phyloP scores from a whole-genome alignment of 1,140 invertebrate genomes.

The Parapsyche elsis region DNA sequence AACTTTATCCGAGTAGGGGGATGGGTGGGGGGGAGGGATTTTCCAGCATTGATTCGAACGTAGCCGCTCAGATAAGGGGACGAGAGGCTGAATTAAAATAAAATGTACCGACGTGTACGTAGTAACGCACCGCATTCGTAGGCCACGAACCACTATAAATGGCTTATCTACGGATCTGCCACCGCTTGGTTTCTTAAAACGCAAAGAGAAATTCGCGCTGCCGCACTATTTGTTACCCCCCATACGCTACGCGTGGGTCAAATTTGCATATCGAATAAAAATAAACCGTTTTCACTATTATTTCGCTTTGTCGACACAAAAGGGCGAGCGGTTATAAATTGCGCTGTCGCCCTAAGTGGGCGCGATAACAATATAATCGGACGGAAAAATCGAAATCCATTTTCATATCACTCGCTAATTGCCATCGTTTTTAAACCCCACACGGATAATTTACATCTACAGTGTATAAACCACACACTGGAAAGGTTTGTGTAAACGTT shows the following conservation, averaged over 20 bases:
- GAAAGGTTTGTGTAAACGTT: no score
- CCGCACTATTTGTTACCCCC: constrained; percentile 7
- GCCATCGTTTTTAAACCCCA: no score
- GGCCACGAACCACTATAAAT: constrained; percentile 49
- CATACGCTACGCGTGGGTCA: background rate
- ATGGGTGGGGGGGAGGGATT: background rate
- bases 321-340: no score
- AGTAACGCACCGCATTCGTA: background rate
- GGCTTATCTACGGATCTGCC: constrained; percentile 55
- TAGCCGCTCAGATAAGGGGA: background rate
- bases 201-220: constrained; percentile 20
- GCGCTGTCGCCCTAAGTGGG: no score
- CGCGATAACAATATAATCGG: no score
- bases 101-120: constrained; percentile 45
- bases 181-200: constrained; percentile 14
- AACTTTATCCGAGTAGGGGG: no score
- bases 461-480: no score
- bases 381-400: no score
- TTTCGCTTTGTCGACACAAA: background rate
- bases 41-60: constrained; percentile 26
- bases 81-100: constrained; percentile 53
- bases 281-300: background rate
- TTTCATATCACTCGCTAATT: no score
- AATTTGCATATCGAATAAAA: constrained; percentile 35
- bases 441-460: no score